A percentile compares a stretch with the other conserved stretches of the same genome.
phyloP scores from a whole-genome alignment of 2,888 invertebrate species.

The Biston betularia region DNA sequence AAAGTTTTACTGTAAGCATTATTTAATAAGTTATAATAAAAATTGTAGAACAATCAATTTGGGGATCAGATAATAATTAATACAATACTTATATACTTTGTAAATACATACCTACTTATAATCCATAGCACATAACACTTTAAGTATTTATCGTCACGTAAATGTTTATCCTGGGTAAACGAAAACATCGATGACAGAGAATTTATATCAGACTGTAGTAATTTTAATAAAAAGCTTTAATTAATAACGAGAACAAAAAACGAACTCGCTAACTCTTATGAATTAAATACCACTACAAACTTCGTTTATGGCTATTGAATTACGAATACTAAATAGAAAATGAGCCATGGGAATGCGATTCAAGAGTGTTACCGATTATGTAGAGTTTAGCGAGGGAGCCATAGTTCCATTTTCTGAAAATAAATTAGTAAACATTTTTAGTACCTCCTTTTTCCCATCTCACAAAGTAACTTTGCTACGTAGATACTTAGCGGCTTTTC shows the following conservation, averaged over 20 bases:
- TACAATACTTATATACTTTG: no score
- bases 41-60: no score
- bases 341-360: slow-evolving; percentile 70
- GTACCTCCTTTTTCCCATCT: background rate
- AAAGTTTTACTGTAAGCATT: no score
- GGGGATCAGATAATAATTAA: no score
- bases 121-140: no score
- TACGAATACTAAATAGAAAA: slow-evolving; percentile 73
- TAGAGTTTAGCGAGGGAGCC: background rate
- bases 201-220: no score
- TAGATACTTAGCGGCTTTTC: slow-evolving; percentile 50
- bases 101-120: background rate
- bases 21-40: no score
- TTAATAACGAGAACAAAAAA: background rate
- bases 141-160: no score
- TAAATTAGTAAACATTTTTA: background rate
- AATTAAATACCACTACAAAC: slow-evolving; percentile 50
- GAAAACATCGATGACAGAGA: no score
- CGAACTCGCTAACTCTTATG: slow-evolving; percentile 51
- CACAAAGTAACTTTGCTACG: background rate
- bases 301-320: slow-evolving; percentile 71
- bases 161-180: no score
- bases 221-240: background rate
- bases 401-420: background rate
- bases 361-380: slow-evolving; percentile 25